phyloP scores from a whole-genome alignment of 2,888 invertebrate species.

The Nomada fucata region DNA sequence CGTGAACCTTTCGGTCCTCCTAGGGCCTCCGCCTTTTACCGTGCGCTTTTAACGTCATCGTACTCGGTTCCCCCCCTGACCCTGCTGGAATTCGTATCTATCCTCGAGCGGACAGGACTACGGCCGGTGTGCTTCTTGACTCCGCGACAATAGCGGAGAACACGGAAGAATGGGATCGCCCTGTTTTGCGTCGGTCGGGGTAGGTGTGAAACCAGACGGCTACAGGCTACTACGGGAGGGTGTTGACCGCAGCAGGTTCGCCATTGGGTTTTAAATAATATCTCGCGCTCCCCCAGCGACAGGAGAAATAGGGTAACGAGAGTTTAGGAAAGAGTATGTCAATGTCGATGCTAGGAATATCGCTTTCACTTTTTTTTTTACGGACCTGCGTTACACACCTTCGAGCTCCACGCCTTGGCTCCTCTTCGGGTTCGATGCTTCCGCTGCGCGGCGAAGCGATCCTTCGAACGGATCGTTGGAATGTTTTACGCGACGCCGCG shows the following conservation, averaged over 20 bases:
- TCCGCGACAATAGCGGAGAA: conserved; percentile 13
- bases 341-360: not conserved
- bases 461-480: too few species aligned
- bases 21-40: conserved; percentile 57
- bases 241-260: not conserved
- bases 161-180: conserved; percentile 42
- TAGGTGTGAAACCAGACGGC: conserved; percentile 29
- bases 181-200: conserved; percentile 4
- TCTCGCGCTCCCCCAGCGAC: not conserved
- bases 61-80: conserved; percentile 25
- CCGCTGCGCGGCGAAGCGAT: not conserved
- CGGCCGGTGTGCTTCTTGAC: conserved; percentile 25
- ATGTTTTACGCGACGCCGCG: not conserved
- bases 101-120: conserved; percentile 25
- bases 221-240: conserved; percentile 16
- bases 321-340: not conserved
- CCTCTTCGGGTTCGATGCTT: not conserved
- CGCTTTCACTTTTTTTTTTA: not conserved
- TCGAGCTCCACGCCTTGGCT: not conserved
- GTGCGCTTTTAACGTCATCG: not conserved
- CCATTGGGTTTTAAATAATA: conserved; percentile 10
- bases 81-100: conserved; percentile 21
- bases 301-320: not conserved
- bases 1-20: conserved; percentile 70
- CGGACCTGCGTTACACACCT: not conserved